These are phyloP conservation scores for Formica exsecta DNA, from an alignment of 1,140 invertebrate species.

Conservation along the genomic window DNA sequence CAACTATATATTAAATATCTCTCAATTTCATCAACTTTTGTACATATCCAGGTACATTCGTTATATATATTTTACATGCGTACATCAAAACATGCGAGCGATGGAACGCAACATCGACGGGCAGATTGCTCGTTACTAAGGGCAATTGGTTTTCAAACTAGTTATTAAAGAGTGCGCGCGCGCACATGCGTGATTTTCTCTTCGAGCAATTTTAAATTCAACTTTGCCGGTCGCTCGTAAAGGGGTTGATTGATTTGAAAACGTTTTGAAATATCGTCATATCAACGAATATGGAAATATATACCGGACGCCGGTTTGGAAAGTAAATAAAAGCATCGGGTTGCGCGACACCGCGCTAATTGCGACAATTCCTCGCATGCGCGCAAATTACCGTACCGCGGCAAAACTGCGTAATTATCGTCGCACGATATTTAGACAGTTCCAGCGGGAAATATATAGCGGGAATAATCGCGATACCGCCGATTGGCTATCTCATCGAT, in stretches of 20 bases:
- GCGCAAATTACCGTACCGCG: constrained; percentile 66
- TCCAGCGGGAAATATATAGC: constrained; percentile 64
- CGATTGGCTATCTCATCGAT: constrained; percentile 72
- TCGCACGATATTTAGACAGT: constrained; percentile 65
- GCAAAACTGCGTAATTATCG: constrained; percentile 74
- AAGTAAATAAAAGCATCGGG: constrained; percentile 69
- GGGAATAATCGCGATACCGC: constrained; percentile 70
- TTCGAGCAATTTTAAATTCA: constrained; percentile 58
- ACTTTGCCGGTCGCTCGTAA: constrained; percentile 28
- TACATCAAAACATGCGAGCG: not conserved
- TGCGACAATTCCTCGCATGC: constrained; percentile 69
- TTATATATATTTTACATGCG: not conserved
- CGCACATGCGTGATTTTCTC: constrained; percentile 29
- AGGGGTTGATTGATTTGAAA: constrained; percentile 49
- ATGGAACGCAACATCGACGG: constrained; percentile 17
- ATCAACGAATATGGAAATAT: constrained; percentile 40
- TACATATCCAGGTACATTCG: not conserved
- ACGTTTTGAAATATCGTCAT: constrained; percentile 42
- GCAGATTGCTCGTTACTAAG: constrained; percentile 58
- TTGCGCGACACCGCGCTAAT: constrained; percentile 60
- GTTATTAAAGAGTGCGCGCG: constrained; percentile 46
- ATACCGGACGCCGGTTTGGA: not conserved
- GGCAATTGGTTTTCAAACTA: constrained; percentile 57
- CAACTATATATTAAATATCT: not conserved
- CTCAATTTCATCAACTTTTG: not conserved